Evolutionary conservation across 2,113 vertebrate species (phyloP).

Genomic region (Percopsis transmontana): DNA sequence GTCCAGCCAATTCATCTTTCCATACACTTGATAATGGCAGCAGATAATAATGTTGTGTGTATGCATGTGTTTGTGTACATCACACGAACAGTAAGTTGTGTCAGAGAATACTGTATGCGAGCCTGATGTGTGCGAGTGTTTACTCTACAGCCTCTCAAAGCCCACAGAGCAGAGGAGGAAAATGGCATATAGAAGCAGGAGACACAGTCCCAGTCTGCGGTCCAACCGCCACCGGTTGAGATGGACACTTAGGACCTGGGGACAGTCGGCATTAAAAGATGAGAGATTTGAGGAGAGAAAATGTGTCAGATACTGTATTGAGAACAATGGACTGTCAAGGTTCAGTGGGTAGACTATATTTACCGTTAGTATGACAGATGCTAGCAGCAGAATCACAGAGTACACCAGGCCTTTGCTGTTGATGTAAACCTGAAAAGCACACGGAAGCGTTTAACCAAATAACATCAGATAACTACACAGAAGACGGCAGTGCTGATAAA

Average conservation of each 20-base stretch:
- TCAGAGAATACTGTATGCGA: background rate
- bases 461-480: background rate
- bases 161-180: constrained; percentile 79
- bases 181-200: constrained; percentile 75
- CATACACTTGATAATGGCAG: constrained; percentile 28
- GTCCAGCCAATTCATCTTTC: constrained; percentile 17
- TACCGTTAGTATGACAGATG: constrained; percentile 80
- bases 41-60: constrained; percentile 16
- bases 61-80: background rate
- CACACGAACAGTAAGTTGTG: background rate
- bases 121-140: background rate
- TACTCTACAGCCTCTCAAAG: constrained; percentile 73
- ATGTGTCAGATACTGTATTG: background rate
- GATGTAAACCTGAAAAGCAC: constrained; percentile 74
- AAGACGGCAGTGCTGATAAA: background rate
- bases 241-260: constrained; percentile 79
- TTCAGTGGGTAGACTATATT: constrained; percentile 43
- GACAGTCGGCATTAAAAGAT: background rate
- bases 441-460: constrained; percentile 8
- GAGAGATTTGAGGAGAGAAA: background rate
- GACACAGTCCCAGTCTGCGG: constrained; percentile 74
- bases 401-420: constrained; percentile 82
- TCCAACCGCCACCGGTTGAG: constrained; percentile 81
- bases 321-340: background rate
- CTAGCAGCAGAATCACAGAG: constrained; percentile 80